Evolutionary conservation across 1,140 invertebrate genomes (phyloP), one percentile per base, ranked within the genome.

Genomic region (Mycetomoellerius zeteki): DNA sequence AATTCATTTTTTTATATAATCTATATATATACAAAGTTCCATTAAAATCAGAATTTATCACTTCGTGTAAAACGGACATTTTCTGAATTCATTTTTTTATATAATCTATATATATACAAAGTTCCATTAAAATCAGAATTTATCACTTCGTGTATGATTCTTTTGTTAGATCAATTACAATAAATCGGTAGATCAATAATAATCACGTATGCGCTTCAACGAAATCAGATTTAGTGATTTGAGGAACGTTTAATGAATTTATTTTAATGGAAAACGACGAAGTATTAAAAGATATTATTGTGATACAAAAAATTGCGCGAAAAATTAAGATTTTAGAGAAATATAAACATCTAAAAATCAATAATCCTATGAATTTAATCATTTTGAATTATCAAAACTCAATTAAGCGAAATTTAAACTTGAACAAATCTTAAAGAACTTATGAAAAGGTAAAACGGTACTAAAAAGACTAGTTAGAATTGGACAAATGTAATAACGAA

Each of bases 391-490:
- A 67, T 60, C 0, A 43, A 37, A 76, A 43, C 10, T 77, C 2
- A 16, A 62, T 77, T 24, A 2, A 37, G 7, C 14, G 21, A 43
- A 78, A 78, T 64, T 62, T 77, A 43, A 24, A 2, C 10, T 30
- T 30, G 27, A 14, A 27, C n/a, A 47, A 52, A 65, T 19, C 19
- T 33, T 16, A 24, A 21, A 52, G 47, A 67, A 52, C 43, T 27
- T 16, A 43, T 43, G 8, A 54, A 80, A 69, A 67, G 14, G 21
- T 69, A 71, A 54, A 81, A 54, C 12, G 21, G 7, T 69, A 54
- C n/a, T 81, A 69, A 81, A 81, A n/a, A 81, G 37, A 24, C 30
- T n/a, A 73, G 67, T 47, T 72, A 73, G 24, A 47, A 24, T 73
- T 58, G 67, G 19, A 73, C 67, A 73, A 33, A 72, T 58, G 37